Base-by-base conservation (phyloP, 2,888 invertebrate genomes). In the Macropis europaea region DNA sequence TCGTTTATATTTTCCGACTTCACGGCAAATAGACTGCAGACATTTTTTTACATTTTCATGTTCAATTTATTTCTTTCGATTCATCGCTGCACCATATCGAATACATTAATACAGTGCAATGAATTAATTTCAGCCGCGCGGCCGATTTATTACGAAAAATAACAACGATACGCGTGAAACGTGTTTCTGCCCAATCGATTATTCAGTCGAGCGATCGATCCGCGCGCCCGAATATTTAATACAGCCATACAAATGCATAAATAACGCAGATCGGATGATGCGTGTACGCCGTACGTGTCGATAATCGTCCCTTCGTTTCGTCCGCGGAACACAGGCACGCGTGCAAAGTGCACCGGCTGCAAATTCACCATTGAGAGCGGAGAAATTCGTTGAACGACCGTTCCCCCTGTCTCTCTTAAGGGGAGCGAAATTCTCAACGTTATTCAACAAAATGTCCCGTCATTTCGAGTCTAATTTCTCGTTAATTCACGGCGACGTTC, bases 391-490 rank as follows among this genome's bases (percentile, higher is more conserved):
- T 19, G n/a, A 40, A 40, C 9, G 26, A 11, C 3, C 36, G 17
- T 26, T 24, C 3, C 19, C 36, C 6, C 17, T 17, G 9, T 6
- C 24, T 24, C 42, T 11, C n/a, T 4, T n/a, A 17, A 3, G 36
- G 6, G n/a, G 9, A 57, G 9, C 24, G 26, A 43, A 50, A 59
- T 50, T 42, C 28, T 19, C 24, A 26, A n/a, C 40, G 38, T 30
- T 11, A 38, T n/a, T 17, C 34, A 9, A 54, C 42, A 28, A 59
- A n/a, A 59, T 53, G 38, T 13, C 54, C 38, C 43, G 15, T 28
- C 50, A 28, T 62, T 71, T 70, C 50, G n/a, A 1, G 26, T 56
- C 62, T 34, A 71, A 71, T 71, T 56, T 70, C 45, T 42, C 28
- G 45, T 68, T 68, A 59, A 70, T 70, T 59, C 40, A 30, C 30